These are phyloP conservation scores for Buceros bicornis DNA, from an alignment of 2,797 vertebrate species.

Conservation along the genomic window DNA sequence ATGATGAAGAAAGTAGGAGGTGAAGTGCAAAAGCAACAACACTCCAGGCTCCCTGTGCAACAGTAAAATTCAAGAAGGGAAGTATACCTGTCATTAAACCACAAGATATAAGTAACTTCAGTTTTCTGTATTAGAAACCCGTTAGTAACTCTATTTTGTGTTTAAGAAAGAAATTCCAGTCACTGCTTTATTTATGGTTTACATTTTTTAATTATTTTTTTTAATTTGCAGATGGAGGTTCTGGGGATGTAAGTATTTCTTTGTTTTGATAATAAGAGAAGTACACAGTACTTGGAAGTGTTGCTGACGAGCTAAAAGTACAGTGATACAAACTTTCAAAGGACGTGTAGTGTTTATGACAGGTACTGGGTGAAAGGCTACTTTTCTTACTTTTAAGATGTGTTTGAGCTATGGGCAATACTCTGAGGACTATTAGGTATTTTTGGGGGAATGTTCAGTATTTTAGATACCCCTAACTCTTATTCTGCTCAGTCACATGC, in stretches of 20 bases:
- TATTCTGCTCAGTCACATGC: background rate
- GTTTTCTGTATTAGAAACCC: background rate
- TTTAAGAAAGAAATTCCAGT: constrained; percentile 8
- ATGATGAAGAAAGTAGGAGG: background rate
- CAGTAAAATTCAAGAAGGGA: background rate
- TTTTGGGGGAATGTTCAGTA: background rate
- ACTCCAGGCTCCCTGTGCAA: background rate
- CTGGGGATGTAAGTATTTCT: constrained; percentile 34
- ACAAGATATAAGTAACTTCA: background rate
- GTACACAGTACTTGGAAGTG: constrained; percentile 54
- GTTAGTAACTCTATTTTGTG: background rate
- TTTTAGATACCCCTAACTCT: background rate
- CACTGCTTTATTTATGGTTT: background rate
- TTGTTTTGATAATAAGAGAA: constrained; percentile 64
- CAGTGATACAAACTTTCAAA: background rate
- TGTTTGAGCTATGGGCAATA: background rate
- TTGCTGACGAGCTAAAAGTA: constrained; percentile 62
- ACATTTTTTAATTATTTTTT: background rate
- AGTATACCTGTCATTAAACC: background rate
- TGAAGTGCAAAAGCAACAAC: background rate
- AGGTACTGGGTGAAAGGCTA: constrained; percentile 45
- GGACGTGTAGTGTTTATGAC: constrained; percentile 37
- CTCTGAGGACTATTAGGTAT: background rate
- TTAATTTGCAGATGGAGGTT: constrained; percentile 32
- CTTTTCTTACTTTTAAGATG: constrained; percentile 37